phyloP scores from a whole-genome alignment of 2,797 vertebrate genomes.

The Tangara arthus region DNA sequence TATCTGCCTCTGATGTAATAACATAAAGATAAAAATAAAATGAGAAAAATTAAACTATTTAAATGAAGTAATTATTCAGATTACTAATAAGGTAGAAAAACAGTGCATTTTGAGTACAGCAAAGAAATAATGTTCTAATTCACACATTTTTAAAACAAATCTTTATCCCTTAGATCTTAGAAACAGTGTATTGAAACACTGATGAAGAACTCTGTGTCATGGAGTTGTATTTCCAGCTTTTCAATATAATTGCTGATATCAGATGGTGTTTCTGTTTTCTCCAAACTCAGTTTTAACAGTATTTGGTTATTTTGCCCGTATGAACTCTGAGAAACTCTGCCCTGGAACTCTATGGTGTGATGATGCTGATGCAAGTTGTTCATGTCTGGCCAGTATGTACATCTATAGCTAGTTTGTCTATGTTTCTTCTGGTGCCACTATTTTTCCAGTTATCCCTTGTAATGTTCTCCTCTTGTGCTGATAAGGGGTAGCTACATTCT shows the following conservation, averaged over 20 bases:
- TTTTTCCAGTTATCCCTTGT: neutral
- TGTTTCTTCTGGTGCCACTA: neutral
- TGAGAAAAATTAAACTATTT: neutral
- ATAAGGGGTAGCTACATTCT: neutral
- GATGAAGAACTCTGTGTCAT: neutral
- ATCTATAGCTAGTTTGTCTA: neutral
- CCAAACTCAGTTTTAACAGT: neutral
- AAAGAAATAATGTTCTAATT: neutral
- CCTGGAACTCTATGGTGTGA: neutral
- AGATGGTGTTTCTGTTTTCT: neutral
- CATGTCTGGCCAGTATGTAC: neutral
- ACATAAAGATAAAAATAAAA: neutral
- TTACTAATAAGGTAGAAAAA: neutral
- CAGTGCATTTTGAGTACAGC: neutral
- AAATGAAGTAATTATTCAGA: neutral
- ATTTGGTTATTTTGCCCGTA: neutral
- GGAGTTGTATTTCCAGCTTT: neutral
- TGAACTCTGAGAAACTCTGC: neutral
- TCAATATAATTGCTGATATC: neutral
- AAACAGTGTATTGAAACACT: neutral
- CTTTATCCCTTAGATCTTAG: neutral
- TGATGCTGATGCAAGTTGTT: neutral
- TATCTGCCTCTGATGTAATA: neutral
- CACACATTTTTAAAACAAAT: neutral
- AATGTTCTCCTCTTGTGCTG: neutral